Conservation (phyloP, 2,797 vertebrate genomes). For the Protonibea diacanthus region DNA sequence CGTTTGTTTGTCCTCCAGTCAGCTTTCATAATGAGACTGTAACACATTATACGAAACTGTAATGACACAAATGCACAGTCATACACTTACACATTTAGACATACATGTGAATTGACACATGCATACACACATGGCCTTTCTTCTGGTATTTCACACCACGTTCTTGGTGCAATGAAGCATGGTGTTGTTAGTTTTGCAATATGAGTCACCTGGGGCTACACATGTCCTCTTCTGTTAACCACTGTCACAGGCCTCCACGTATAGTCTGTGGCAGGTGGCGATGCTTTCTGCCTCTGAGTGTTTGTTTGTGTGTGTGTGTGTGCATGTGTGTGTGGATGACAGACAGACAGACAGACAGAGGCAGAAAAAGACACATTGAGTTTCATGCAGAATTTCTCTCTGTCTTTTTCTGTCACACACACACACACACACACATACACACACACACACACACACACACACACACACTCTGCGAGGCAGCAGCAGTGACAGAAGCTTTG, state of each 20-base stretch:
- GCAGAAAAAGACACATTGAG: slow-evolving; percentile 37
- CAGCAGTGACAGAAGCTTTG: slow-evolving; percentile 21
- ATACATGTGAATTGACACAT: slow-evolving; percentile 30
- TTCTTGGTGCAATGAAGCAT: slow-evolving; percentile 73
- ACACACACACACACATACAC: neutral
- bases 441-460: neutral
- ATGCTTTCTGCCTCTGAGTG: slow-evolving; percentile 39
- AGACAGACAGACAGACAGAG: slow-evolving; percentile 42
- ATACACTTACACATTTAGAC: slow-evolving; percentile 35
- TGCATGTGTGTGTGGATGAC: neutral
- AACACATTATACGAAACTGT: slow-evolving; percentile 30
- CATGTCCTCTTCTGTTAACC: slow-evolving; percentile 78
- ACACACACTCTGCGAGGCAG: slow-evolving; percentile 6
- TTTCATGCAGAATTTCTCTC: slow-evolving; percentile 23
- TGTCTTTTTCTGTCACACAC: slow-evolving; percentile 11
- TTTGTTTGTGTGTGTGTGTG: slow-evolving; percentile 41
- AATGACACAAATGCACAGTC: slow-evolving; percentile 46
- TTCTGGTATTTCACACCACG: slow-evolving; percentile 64
- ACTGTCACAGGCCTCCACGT: slow-evolving; percentile 58
- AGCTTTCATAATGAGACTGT: slow-evolving; percentile 26
- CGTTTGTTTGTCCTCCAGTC: slow-evolving; percentile 38
- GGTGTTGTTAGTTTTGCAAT: slow-evolving; percentile 78
- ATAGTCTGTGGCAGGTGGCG: slow-evolving; percentile 72
- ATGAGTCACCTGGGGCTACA: slow-evolving; percentile 79
- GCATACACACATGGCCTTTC: slow-evolving; percentile 34